These are phyloP conservation scores for Eleginops maclovinus DNA, from an alignment of 2,113 vertebrate genomes.

Conservation along the genomic window DNA sequence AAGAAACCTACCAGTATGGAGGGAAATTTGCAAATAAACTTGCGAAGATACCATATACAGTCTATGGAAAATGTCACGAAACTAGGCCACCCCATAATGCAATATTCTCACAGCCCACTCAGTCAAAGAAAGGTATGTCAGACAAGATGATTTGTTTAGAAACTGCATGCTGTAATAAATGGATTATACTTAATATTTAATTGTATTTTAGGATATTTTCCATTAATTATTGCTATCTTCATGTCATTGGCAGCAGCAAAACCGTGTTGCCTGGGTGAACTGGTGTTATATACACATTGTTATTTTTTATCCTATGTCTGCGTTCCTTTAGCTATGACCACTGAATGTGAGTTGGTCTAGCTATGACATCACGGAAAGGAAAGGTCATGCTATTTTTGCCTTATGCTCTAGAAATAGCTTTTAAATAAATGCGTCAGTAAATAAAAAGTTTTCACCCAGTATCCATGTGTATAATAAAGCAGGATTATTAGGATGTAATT, in stretches of 20 bases:
- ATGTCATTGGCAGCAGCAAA: neutral
- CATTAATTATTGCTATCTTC: neutral
- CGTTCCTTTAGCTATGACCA: slow-evolving; percentile 32
- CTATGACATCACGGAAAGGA: slow-evolving; percentile 48
- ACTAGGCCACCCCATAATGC: neutral
- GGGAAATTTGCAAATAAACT: slow-evolving; percentile 29
- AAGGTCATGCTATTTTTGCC: slow-evolving; percentile 62
- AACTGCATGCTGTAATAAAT: neutral
- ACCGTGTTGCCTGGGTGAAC: slow-evolving; percentile 12
- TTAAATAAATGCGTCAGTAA: slow-evolving; percentile 19
- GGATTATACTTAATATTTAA: neutral
- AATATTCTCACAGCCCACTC: slow-evolving; percentile 12
- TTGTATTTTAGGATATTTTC: neutral
- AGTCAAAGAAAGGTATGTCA: neutral
- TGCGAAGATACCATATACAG: neutral
- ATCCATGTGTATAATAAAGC: neutral
- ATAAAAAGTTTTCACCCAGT: neutral
- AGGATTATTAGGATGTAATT: neutral
- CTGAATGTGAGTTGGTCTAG: slow-evolving; percentile 36
- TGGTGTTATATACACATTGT: slow-evolving; percentile 10
- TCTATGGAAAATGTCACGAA: neutral
- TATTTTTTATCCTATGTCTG: slow-evolving; percentile 57
- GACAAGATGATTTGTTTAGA: neutral
- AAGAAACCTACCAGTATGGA: neutral
- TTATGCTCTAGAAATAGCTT: slow-evolving; percentile 30